Conservation (phyloP, 2,888 invertebrate species). For the Psylliodes chrysocephalus region DNA sequence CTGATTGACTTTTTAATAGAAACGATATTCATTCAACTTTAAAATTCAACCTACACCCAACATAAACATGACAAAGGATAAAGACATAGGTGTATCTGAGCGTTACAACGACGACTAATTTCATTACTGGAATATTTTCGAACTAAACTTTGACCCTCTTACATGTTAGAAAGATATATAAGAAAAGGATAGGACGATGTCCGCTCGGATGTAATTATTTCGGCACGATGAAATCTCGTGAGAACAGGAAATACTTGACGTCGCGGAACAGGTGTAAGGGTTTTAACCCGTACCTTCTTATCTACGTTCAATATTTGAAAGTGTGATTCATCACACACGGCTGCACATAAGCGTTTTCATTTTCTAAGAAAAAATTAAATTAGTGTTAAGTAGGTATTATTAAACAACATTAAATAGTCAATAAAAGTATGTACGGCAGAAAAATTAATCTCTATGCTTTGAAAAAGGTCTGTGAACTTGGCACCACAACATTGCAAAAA, state of each 20-base stretch:
- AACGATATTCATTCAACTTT: not conserved
- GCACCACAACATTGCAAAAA: too few relatives aligned
- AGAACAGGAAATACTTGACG: conserved; percentile 63
- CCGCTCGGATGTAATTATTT: conserved; percentile 63
- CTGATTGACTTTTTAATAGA: not conserved
- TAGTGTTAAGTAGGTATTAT: too few relatives aligned
- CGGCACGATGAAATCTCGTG: conserved; percentile 64
- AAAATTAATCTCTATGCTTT: too few relatives aligned
- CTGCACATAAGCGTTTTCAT: not conserved
- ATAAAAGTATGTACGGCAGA: too few relatives aligned
- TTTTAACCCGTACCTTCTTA: conserved; percentile 54
- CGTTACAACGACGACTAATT: conserved; percentile 16
- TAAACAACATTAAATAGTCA: too few relatives aligned
- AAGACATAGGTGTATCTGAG: not conserved
- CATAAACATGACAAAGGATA: conserved; percentile 1
- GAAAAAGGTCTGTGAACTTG: too few relatives aligned
- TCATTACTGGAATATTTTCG: conserved; percentile 8
- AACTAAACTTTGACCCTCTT: conserved; percentile 38
- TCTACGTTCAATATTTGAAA: conserved; percentile 21
- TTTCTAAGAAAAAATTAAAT: too few relatives aligned
- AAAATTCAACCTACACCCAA: not conserved
- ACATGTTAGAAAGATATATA: conserved; percentile 30
- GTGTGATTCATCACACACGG: conserved; percentile 8
- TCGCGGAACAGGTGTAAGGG: conserved; percentile 61
- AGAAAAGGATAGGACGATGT: conserved; percentile 47